Evolutionary conservation across 2,113 vertebrate genomes (phyloP), one percentile per base, ranked within the genome.

Genomic region (Artemisiospiza belli): DNA sequence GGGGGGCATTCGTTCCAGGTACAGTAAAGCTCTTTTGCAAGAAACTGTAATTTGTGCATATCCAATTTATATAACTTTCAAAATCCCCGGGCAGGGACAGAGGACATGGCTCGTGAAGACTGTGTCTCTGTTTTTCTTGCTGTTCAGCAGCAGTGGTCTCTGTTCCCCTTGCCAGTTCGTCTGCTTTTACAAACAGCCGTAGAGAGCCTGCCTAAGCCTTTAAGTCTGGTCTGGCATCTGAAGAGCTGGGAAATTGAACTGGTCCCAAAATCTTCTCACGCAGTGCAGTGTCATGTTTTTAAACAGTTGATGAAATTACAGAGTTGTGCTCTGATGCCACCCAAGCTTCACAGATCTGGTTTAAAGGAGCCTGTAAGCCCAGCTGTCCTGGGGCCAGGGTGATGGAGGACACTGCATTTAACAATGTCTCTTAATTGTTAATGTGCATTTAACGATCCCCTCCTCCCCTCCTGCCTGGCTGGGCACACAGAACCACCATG

Each of bases 401-500:
- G 33, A 4, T 31, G 24, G n/a, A 31, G 39, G 31, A 39, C 10
- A 1, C 28, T 0, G 4, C 21, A 58, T n/a, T 39, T 91, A 87
- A 89, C 43, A 30, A 51, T 51, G 49, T 15, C 8, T 25, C 49
- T 51, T 51, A 51, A 51, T 51, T 51, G 49, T 51, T 51, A 51
- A 27, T 51, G 49, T 27, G 49, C 24, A 27, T 51, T 51, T 51
- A 51, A 25, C 24, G 15, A 51, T 95, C 39, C 39, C 37, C 37
- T 83, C 93, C 43, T 84, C 35, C 24, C 43, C n/a, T 51, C 46
- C 10, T 0, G 25, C 64, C 57, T 31, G 39, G 14, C 75, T 23
- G 47, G 35, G 91, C 51, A 1, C 15, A 18, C 63, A 98, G 98
- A 84, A 37, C 7, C 92, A 94, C 79, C 61, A 99, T 99, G 99